A percentile compares a stretch with the other conserved stretches of the same genome.
phyloP scores from a whole-genome alignment of 2,113 vertebrate species.

The Ctenodactylus gundi region DNA sequence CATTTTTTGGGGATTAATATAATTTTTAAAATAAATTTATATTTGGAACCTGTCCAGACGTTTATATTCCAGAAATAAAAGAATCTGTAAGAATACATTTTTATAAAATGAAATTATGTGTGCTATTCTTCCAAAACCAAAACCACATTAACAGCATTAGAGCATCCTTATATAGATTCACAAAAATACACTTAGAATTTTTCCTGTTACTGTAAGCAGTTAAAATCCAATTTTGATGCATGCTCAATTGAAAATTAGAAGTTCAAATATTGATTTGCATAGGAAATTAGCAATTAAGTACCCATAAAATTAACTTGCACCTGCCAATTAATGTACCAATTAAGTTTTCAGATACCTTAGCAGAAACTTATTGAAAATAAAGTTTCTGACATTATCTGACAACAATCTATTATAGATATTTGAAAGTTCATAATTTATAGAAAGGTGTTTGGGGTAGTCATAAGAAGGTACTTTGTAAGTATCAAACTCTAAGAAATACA shows the following conservation, averaged over 20 bases:
- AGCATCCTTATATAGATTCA: not conserved
- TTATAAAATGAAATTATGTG: not conserved
- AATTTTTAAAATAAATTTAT: not conserved
- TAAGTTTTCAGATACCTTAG: slow-evolving; percentile 64
- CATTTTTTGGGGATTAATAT: not conserved
- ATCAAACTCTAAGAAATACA: not conserved
- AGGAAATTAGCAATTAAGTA: slow-evolving; percentile 78
- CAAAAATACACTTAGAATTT: slow-evolving; percentile 49
- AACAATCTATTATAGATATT: slow-evolving; percentile 32
- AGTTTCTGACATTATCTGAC: slow-evolving; percentile 55
- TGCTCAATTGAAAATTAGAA: slow-evolving; percentile 74
- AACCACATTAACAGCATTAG: not conserved
- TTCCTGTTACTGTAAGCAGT: slow-evolving; percentile 60
- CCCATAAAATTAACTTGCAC: slow-evolving; percentile 77
- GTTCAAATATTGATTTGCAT: slow-evolving; percentile 78
- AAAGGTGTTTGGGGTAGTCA: not conserved
- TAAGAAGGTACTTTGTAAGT: not conserved
- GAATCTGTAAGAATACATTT: not conserved
- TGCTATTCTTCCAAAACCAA: slow-evolving; percentile 2
- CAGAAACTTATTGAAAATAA: slow-evolving; percentile 70
- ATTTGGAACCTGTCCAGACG: not conserved
- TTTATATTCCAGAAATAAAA: not conserved
- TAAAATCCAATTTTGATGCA: slow-evolving; percentile 70
- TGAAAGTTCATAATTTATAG: not conserved
- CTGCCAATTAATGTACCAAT: slow-evolving; percentile 77